phyloP scores from a whole-genome alignment of 2,113 vertebrate genomes.

The Centropus unirufus region DNA sequence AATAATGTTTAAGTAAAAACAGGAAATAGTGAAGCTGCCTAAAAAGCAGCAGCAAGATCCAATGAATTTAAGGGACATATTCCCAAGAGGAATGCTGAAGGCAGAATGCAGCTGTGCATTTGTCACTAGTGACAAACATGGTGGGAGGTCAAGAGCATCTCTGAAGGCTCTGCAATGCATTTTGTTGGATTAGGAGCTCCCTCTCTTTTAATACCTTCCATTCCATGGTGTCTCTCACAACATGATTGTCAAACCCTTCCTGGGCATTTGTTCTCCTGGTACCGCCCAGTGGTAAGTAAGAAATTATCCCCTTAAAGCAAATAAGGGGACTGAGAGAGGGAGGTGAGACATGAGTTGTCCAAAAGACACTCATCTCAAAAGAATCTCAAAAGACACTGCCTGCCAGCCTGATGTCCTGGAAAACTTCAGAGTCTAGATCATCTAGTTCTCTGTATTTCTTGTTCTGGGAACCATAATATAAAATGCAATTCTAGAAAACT shows the following conservation, averaged over 20 bases:
- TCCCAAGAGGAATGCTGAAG: not conserved
- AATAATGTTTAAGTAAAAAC: not conserved
- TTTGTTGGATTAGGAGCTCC: not conserved
- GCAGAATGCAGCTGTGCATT: rapidly evolving
- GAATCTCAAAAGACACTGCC: too few species aligned
- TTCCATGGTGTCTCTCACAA: not conserved
- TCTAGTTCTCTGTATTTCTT: not conserved
- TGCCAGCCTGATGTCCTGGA: not conserved
- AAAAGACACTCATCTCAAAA: too few species aligned
- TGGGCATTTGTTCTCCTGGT: not conserved
- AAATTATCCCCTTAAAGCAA: not conserved
- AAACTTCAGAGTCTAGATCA: not conserved
- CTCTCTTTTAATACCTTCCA: not conserved
- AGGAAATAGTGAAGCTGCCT: not conserved
- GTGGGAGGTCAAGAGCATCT: not conserved
- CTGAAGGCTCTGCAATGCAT: not conserved
- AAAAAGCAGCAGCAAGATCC: not conserved
- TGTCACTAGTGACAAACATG: not conserved
- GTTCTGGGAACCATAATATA: not conserved
- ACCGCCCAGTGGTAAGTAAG: not conserved
- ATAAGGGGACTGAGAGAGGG: not conserved
- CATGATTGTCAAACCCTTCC: not conserved
- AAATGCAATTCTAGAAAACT: not conserved
- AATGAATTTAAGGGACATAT: not conserved
- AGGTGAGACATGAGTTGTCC: not conserved